A percentile compares a stretch with the other conserved stretches of the same genome.
phyloP scores from a whole-genome alignment of 2,888 invertebrate genomes.

The Thalpophila matura region DNA sequence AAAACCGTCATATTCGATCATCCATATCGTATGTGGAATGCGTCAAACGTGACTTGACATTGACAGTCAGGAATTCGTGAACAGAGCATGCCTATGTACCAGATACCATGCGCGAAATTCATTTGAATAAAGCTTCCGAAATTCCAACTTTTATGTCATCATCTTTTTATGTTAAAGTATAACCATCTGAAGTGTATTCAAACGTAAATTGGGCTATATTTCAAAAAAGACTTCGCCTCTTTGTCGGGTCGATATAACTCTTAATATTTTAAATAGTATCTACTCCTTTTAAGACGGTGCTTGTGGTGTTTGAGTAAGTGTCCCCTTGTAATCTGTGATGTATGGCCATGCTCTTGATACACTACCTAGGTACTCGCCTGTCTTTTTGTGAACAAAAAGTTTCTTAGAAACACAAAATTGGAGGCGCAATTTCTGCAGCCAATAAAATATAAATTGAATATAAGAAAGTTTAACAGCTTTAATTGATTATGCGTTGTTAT shows the following conservation, averaged over 20 bases:
- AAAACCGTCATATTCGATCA: constrained; percentile 66
- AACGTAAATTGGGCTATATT: constrained; percentile 58
- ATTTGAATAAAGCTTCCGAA: constrained; percentile 44
- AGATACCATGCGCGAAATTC: constrained; percentile 30
- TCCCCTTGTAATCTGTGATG: constrained; percentile 71
- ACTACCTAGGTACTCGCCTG: constrained; percentile 55
- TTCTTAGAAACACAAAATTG: constrained; percentile 50
- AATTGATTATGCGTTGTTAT: too few relatives aligned
- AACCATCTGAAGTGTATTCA: constrained; percentile 46
- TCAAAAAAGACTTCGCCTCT: constrained; percentile 57
- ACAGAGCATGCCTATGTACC: constrained; percentile 20
- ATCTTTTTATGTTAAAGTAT: constrained; percentile 41
- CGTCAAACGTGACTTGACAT: constrained; percentile 61
- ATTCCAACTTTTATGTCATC: constrained; percentile 23
- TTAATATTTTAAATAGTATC: constrained; percentile 67
- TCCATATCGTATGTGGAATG: constrained; percentile 36
- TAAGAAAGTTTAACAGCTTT: constrained; percentile 2
- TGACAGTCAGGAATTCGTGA: constrained; percentile 52
- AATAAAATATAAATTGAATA: constrained; percentile 13
- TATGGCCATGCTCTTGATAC: constrained; percentile 65
- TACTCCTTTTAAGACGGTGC: constrained; percentile 65
- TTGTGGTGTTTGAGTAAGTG: constrained; percentile 72
- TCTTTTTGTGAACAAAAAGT: constrained; percentile 46
- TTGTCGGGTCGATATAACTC: constrained; percentile 58
- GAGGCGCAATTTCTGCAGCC: constrained; percentile 7